Percentiles rank a stretch among this genome's conserved stretches.
phyloP scores from a whole-genome alignment of 2,113 vertebrate species.

The Phaethornis superciliosus region DNA sequence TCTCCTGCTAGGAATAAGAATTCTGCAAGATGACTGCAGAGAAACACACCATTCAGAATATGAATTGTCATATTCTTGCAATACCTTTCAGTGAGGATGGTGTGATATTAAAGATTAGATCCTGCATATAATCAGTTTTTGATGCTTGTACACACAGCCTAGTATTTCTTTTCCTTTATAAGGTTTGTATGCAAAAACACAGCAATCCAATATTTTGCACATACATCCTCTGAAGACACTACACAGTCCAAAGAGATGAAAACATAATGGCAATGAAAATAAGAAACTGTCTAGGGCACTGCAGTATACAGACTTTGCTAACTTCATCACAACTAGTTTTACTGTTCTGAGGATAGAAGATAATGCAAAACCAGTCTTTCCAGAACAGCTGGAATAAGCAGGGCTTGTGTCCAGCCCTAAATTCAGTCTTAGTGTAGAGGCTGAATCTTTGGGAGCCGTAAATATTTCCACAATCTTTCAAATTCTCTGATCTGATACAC shows the following conservation, averaged over 20 bases:
- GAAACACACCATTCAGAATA: constrained; percentile 78
- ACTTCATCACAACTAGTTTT: constrained; percentile 12
- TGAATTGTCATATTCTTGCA: constrained; percentile 76
- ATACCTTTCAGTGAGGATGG: constrained; percentile 64
- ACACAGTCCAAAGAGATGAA: constrained; percentile 44
- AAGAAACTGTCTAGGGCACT: constrained; percentile 8
- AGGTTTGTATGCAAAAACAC: constrained; percentile 70
- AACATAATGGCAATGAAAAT: constrained; percentile 55
- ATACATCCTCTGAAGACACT: constrained; percentile 32
- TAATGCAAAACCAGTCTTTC: constrained; percentile 18
- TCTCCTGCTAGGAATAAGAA: constrained; percentile 75
- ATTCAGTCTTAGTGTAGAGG: neutral
- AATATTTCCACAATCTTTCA: constrained; percentile 3
- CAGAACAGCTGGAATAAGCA: neutral
- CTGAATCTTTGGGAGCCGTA: neutral
- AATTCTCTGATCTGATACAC: neutral
- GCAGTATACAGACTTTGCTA: neutral
- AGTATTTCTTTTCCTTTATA: constrained; percentile 66
- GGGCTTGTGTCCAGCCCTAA: neutral
- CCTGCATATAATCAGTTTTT: constrained; percentile 79
- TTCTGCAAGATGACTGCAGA: constrained; percentile 74
- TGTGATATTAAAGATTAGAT: constrained; percentile 78
- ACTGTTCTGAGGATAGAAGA: constrained; percentile 11
- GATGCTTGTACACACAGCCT: constrained; percentile 64
- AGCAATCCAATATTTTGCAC: constrained; percentile 48